These are phyloP conservation scores for Campoletis raptor DNA, from an alignment of 2,888 invertebrate genomes.

Conservation along the genomic window DNA sequence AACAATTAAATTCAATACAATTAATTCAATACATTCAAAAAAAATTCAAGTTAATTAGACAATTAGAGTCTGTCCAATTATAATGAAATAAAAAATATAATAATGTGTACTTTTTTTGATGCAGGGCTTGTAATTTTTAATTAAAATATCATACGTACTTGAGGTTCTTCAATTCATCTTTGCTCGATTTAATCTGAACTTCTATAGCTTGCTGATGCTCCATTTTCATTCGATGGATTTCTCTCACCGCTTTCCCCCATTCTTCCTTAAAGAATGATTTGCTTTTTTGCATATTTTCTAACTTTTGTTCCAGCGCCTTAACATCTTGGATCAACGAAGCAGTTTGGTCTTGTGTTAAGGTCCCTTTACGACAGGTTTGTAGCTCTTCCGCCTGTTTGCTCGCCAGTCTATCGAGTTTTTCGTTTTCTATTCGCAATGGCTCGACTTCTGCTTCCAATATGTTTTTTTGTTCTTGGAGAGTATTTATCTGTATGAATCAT, in stretches of 20 bases:
- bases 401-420: slow-evolving; percentile 74
- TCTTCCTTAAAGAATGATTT: slow-evolving; percentile 92
- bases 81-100: background rate
- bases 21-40: too few species aligned
- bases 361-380: slow-evolving; percentile 85
- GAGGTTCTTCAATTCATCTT: slow-evolving; percentile 80
- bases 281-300: slow-evolving; percentile 88
- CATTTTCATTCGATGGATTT: slow-evolving; percentile 88
- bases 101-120: background rate
- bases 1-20: background rate
- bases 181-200: slow-evolving; percentile 85
- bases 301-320: slow-evolving; percentile 88
- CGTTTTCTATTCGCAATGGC: slow-evolving; percentile 77
- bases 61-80: background rate
- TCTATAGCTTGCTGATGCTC: slow-evolving; percentile 86
- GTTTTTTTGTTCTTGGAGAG: slow-evolving; percentile 77
- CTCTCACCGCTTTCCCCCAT: slow-evolving; percentile 90
- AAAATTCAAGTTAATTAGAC: background rate
- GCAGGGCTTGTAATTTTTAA: background rate
- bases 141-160: slow-evolving; percentile 74
- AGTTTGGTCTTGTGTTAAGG: slow-evolving; percentile 89
- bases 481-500: slow-evolving; percentile 43
- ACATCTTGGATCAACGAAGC: slow-evolving; percentile 89
- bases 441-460: slow-evolving; percentile 77
- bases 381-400: slow-evolving; percentile 77